phyloP scores from a whole-genome alignment of 2,113 vertebrate species.

The Sorex araneus region DNA sequence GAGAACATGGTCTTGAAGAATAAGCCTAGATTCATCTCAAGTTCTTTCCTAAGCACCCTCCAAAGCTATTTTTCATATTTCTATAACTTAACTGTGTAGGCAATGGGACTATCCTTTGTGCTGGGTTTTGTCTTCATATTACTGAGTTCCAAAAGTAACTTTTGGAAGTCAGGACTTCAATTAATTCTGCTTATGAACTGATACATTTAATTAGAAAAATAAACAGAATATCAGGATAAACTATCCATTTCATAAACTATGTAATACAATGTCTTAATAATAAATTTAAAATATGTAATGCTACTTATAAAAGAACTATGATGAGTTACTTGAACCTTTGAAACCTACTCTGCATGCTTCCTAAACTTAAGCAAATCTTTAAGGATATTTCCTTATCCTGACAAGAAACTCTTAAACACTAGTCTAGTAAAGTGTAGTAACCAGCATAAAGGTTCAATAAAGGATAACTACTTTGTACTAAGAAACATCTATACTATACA shows the following conservation, averaged over 20 bases:
- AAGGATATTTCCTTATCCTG: conserved; percentile 14
- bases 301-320: no score
- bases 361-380: conserved; percentile 53
- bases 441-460: conserved; percentile 39
- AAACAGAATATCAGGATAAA: no score
- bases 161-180: not conserved
- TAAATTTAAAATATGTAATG: no score
- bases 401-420: not conserved
- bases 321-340: not conserved
- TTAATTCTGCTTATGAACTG: not conserved
- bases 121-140: conserved; percentile 26
- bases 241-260: no score
- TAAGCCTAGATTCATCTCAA: conserved; percentile 26
- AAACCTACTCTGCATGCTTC: not conserved
- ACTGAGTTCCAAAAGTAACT: conserved; percentile 55
- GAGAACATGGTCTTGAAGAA: no score
- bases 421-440: conserved; percentile 15
- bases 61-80: conserved; percentile 60
- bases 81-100: conserved; percentile 49
- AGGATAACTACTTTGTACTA: conserved; percentile 34
- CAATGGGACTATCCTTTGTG: conserved; percentile 28
- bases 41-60: conserved; percentile 12
- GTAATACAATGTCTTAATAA: no score
- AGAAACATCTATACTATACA: conserved; percentile 35
- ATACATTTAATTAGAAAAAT: not conserved